phyloP scores from a whole-genome alignment of 2,797 vertebrate genomes.

The Pipistrellus kuhlii region DNA sequence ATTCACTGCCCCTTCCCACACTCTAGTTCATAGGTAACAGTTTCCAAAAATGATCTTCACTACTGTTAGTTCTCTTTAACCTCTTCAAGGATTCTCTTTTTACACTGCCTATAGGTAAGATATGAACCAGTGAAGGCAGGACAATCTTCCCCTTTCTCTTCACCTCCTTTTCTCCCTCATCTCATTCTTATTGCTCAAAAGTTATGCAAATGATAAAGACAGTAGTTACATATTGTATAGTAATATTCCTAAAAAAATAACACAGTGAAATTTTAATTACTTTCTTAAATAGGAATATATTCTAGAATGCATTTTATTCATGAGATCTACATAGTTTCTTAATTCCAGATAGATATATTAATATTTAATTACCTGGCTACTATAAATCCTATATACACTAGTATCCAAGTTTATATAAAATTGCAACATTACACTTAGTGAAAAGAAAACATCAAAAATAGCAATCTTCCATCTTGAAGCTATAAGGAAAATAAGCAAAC shows the following conservation, averaged over 20 bases:
- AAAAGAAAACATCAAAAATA: constrained; percentile 8
- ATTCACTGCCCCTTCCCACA: background rate
- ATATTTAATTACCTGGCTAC: background rate
- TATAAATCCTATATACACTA: background rate
- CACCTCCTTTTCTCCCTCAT: background rate
- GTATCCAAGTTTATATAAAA: background rate
- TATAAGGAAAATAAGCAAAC: constrained; percentile 16
- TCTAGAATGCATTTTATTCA: constrained; percentile 35
- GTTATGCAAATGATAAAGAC: background rate
- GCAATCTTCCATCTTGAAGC: constrained; percentile 1
- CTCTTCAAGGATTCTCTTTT: background rate
- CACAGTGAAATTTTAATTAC: background rate
- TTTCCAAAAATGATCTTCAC: background rate
- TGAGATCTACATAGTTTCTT: background rate
- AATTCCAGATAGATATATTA: constrained; percentile 41
- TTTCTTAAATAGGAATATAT: background rate
- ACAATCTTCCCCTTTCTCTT: background rate
- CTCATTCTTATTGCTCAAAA: background rate
- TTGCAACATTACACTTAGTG: background rate
- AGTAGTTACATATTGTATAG: background rate
- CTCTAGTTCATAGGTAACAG: background rate
- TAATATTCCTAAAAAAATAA: background rate
- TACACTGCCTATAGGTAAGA: background rate
- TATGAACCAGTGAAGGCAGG: background rate
- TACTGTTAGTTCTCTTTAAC: background rate